Conservation (phyloP, 2,797 vertebrate species). For the Enteromius mattozi region DNA sequence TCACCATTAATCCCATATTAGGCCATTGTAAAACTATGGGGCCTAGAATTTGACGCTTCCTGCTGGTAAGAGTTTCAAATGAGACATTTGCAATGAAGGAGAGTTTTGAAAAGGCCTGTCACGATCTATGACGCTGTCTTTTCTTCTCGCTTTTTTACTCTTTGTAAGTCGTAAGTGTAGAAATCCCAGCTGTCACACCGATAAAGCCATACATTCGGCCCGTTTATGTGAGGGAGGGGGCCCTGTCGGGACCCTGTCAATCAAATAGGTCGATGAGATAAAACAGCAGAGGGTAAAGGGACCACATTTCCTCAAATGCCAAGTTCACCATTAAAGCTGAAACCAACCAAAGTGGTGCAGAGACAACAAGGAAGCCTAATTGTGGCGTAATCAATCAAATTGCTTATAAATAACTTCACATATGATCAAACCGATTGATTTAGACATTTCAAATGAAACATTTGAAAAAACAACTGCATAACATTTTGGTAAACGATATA, state of each 20-base stretch:
- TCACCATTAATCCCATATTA: conserved; percentile 40
- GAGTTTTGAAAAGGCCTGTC: conserved; percentile 66
- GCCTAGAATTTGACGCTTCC: conserved; percentile 52
- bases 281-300: conserved; percentile 66
- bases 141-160: conserved; percentile 67
- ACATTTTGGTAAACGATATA: neutral
- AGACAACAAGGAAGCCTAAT: conserved; percentile 3
- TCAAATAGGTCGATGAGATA: conserved; percentile 74
- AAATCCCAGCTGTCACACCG: conserved; percentile 77
- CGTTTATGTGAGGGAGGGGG: conserved; percentile 72
- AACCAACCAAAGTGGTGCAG: conserved; percentile 60
- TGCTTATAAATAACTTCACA: neutral
- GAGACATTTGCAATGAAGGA: conserved; percentile 53
- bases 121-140: conserved; percentile 68
- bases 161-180: conserved; percentile 70
- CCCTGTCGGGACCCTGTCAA: conserved; percentile 83
- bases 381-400: conserved; percentile 4
- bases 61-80: conserved; percentile 69
- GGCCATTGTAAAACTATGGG: conserved; percentile 19
- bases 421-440: conserved; percentile 5
- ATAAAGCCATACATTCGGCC: conserved; percentile 78
- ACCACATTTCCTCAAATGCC: conserved; percentile 73
- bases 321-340: conserved; percentile 81
- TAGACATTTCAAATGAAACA: neutral
- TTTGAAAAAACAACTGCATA: neutral